Evolutionary conservation across 2,113 vertebrate species (phyloP), one percentile per base, ranked within the genome.

Genomic region (Callipepla squamata): DNA sequence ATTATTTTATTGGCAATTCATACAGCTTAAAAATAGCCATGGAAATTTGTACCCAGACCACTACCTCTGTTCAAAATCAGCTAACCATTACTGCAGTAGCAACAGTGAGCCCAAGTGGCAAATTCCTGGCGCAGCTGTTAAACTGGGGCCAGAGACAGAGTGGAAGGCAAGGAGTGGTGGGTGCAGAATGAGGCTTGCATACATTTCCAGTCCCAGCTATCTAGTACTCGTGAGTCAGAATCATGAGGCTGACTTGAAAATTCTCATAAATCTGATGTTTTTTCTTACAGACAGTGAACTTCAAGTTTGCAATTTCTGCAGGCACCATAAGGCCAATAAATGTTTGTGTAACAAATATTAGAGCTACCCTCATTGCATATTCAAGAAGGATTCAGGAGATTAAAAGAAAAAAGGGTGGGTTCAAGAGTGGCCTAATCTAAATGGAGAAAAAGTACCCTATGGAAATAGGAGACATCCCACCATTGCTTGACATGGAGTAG

Each of bases 1-100:
- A 80, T 85, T 95, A 89, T 28, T 63, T 92, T 89, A 57, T 40
- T 87, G 75, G 55, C 59, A 92, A 89, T 77, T 66, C 63, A 63
- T 15, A 16, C 20, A 55, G 15, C 53, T 89, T 82, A 67, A 87
- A 93, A 92, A 87, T 55, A 92, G 23, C 5, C 17, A n/a, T 3
- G 5, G 59, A 91, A 80, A 82, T 70, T 28, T 77, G 21, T 89
- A 62, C 58, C 0, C 1, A 53, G 48, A 48, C 18, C 62, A 58
- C 53, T 76, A 38, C 1, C 3, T 12, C 7, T 8, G 10, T 23
- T 50, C 7, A 23, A 63, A 82, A 63, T 44, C 77, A 20, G 16
- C 42, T 87, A 84, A 65, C 30, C 8, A 6, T 30, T 12, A 34
- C 10, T 42, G 30, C 26, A 79, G 65, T 34, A 93, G 70, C 30